Conservation (phyloP, 2,888 invertebrate species). For the Ethmia dodecea region DNA sequence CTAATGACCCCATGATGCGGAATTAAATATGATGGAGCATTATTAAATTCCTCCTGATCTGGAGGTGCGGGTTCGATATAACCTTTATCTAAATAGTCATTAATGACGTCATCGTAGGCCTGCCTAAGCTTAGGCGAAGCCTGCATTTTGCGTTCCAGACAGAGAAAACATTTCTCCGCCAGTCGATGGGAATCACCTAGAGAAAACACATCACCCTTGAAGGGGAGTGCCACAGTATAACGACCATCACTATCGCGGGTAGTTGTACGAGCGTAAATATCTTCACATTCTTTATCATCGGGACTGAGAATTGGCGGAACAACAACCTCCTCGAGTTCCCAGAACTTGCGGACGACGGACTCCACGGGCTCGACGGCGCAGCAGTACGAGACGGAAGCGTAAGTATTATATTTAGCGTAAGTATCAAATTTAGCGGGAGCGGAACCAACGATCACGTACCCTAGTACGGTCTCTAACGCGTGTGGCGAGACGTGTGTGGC, state of each 20-base stretch:
- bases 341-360: conserved; percentile 3
- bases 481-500: no score
- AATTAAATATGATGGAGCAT: not conserved
- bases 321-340: conserved; percentile 6
- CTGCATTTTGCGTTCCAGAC: conserved; percentile 8
- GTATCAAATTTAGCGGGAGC: not conserved
- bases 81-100: conserved; percentile 9
- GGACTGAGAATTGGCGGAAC: not conserved
- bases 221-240: conserved; percentile 8
- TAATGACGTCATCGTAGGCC: conserved; percentile 6
- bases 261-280: not conserved
- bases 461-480: conserved; percentile 6
- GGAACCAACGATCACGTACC: conserved; percentile 5
- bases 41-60: not conserved
- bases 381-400: conserved; percentile 4
- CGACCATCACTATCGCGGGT: conserved; percentile 1
- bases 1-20: conserved; percentile 2
- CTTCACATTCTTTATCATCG: conserved; percentile 10
- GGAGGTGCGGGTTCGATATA: not conserved
- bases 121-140: not conserved
- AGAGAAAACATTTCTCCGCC: conserved; percentile 6
- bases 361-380: conserved; percentile 5
- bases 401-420: not conserved
- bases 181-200: conserved; percentile 8
- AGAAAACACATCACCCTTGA: conserved; percentile 2